Evolutionary conservation across 2,888 invertebrate genomes (phyloP).

Genomic region (Chrysopilus asiliformis): DNA sequence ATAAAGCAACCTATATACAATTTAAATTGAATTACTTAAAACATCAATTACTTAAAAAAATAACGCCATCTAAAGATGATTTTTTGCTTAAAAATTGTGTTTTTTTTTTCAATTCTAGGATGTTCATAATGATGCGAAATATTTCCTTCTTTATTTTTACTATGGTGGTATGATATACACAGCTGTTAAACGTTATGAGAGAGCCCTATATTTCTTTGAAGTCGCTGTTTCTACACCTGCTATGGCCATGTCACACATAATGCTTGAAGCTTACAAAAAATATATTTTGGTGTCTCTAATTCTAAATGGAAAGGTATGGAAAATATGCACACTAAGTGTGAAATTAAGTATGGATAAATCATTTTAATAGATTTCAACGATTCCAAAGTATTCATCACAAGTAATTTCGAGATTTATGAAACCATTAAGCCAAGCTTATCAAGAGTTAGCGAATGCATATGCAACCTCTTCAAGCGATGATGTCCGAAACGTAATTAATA

Average conservation of each 20-base stretch:
- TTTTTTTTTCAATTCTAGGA: constrained; percentile 37
- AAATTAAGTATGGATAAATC: too few species aligned
- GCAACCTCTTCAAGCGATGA: constrained; percentile 57
- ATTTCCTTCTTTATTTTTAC: constrained; percentile 88
- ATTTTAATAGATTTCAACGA: constrained; percentile 40
- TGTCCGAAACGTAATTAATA: constrained; percentile 51
- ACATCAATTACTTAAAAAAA: background rate
- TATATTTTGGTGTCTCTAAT: constrained; percentile 86
- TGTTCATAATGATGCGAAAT: constrained; percentile 47
- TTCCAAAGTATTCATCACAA: constrained; percentile 87
- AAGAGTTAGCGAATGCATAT: constrained; percentile 77
- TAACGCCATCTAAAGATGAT: background rate
- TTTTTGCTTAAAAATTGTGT: background rate
- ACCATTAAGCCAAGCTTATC: constrained; percentile 74
- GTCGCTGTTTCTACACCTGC: constrained; percentile 92
- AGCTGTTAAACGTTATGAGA: constrained; percentile 81
- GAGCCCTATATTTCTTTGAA: constrained; percentile 91
- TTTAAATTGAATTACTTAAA: too few species aligned
- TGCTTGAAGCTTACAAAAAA: constrained; percentile 96
- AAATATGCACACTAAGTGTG: too few species aligned
- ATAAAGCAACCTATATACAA: too few species aligned
- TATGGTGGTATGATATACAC: constrained; percentile 97
- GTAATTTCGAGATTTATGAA: constrained; percentile 76
- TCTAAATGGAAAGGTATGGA: constrained; percentile 79
- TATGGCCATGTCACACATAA: constrained; percentile 87